phyloP scores from a whole-genome alignment of 2,888 invertebrate genomes.

The Agapostemon virescens region DNA sequence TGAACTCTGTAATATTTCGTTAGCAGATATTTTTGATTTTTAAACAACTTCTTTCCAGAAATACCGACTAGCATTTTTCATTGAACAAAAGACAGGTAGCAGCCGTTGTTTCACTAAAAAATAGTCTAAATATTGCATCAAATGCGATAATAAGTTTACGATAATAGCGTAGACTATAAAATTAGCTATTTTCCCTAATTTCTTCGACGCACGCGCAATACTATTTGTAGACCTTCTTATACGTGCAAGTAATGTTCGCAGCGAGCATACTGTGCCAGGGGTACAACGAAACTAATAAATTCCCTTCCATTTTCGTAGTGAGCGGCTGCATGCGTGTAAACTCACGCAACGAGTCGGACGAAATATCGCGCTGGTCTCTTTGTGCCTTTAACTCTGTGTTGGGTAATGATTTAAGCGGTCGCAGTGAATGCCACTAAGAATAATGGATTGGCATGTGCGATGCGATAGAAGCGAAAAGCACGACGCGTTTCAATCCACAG shows the following conservation, averaged over 20 bases:
- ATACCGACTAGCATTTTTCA: no score
- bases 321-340: neutral
- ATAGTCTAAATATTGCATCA: no score
- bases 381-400: slow-evolving; percentile 20
- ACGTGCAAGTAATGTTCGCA: neutral
- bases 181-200: no score
- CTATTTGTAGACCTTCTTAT: no score
- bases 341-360: slow-evolving; percentile 12
- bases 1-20: no score
- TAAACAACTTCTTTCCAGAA: no score
- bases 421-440: slow-evolving; percentile 26
- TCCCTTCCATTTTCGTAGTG: neutral
- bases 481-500: slow-evolving; percentile 46
- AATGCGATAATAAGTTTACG: no score
- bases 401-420: slow-evolving; percentile 57
- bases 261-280: neutral
- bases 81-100: no score
- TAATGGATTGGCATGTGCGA: slow-evolving; percentile 46
- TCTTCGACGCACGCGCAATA: no score
- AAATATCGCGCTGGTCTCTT: slow-evolving; percentile 36
- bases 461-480: slow-evolving; percentile 51
- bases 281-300: neutral
- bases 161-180: no score
- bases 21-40: no score
- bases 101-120: no score